Base-by-base conservation (phyloP, 1,140 invertebrate genomes). In the Semibalanus balanoides region DNA sequence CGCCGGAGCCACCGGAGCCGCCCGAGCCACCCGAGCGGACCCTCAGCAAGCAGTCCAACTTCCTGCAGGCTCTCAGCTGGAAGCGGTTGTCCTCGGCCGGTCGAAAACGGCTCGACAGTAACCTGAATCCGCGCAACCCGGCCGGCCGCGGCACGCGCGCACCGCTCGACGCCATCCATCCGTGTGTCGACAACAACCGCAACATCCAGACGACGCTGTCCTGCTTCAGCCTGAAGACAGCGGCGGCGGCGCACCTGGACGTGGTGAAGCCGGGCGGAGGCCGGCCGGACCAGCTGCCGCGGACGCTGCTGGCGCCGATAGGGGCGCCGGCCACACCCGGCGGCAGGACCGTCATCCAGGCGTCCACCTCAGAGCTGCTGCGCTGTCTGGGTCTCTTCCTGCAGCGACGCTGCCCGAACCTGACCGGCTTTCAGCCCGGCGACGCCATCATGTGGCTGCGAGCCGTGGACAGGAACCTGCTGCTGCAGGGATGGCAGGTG, bases 401-500 rank as follows among this genome's bases (percentile, higher is more conserved):
- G 78, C 92, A 93, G 83, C 86, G 90, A 77, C 92, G 93, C 83
- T 99, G 96, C 86, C 91, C 90, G 82, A 88, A 91, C 82, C 86
- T 97, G 81, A 89, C 91, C 80, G 93, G 95, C 86, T 96, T 97
- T 84, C 93, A 95, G 84, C 92, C 93, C 5, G 93, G 92, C 0
- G 96, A 98, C 83, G 94, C 95, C 31, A 94, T 98, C 80, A 92
- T 97, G 90, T 99, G 97, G 97, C 88, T 99, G 74, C 88, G 95
- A 81, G 94, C 94, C 5, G 96, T 99, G 69, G 97, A 99, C 86
- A 88, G 96, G 77, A 95, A 93, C 81, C 87, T 99, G 73, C 88
- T 99, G 72, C 86, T 98, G 76, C 97, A 99, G 86, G 97, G 96
- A 78, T 98, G 97, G 97, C 96, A 97, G 93, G 93, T 95, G 87